Percentiles rank a stretch among this genome's conserved stretches.
Conservation (phyloP, 2,888 invertebrate species). For the Caenorhabditis sp. region DNA sequence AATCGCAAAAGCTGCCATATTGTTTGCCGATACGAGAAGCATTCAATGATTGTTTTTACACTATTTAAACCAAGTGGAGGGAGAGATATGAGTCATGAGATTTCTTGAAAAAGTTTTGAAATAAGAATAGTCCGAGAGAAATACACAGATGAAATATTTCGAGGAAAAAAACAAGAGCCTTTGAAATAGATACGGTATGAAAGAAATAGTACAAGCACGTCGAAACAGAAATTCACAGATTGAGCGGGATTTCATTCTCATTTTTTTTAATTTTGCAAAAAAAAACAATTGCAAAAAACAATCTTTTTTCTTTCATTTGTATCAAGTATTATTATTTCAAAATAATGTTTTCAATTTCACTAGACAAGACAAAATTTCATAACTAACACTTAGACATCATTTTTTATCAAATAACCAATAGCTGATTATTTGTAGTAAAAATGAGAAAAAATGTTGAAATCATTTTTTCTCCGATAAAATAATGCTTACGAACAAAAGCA, state of each 20-base stretch:
- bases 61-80: background rate
- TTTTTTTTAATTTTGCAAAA: background rate
- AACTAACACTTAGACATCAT: too few species aligned
- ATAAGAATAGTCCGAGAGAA: background rate
- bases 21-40: conserved; percentile 41
- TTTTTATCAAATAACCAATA: too few species aligned
- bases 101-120: background rate
- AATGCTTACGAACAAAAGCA: background rate
- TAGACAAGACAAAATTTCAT: too few species aligned
- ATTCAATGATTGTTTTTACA: conserved; percentile 9
- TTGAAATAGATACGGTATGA: background rate
- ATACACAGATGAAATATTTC: background rate
- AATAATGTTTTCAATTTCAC: too few species aligned
- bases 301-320: too few species aligned
- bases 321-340: too few species aligned
- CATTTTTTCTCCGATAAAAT: background rate
- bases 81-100: background rate
- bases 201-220: background rate
- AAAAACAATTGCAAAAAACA: too few species aligned
- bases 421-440: too few species aligned
- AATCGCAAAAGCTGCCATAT: conserved; percentile 38
- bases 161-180: background rate
- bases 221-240: background rate
- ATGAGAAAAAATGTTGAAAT: background rate
- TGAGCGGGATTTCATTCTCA: background rate